phyloP scores from a whole-genome alignment of 2,888 invertebrate species.

The Metallyticus violacea region DNA sequence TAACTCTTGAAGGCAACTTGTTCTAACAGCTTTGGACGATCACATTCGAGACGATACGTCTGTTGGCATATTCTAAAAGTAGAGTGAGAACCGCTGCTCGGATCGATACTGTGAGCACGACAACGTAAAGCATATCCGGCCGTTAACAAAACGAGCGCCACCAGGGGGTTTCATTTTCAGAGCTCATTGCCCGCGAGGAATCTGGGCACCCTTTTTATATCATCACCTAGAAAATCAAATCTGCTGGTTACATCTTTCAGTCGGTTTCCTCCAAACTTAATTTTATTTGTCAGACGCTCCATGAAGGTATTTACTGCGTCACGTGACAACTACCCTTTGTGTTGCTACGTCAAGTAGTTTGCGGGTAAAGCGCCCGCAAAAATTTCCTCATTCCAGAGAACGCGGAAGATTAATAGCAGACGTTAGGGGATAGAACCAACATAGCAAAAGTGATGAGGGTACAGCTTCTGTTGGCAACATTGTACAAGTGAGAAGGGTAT shows the following conservation, averaged over 20 bases:
- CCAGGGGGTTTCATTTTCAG: neutral
- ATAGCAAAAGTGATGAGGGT: slow-evolving; percentile 18
- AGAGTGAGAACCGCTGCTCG: too few species aligned
- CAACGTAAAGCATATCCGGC: neutral
- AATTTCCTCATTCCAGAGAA: slow-evolving; percentile 21
- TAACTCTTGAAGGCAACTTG: too few species aligned
- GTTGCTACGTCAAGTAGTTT: slow-evolving; percentile 7
- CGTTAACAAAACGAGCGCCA: neutral
- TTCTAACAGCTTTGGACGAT: too few species aligned
- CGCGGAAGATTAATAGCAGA: slow-evolving; percentile 19
- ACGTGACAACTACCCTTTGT: slow-evolving; percentile 9
- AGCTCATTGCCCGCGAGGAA: slow-evolving; percentile 13
- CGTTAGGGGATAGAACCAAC: slow-evolving; percentile 1
- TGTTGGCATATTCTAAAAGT: too few species aligned
- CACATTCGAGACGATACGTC: too few species aligned
- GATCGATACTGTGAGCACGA: neutral
- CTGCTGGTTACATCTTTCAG: slow-evolving; percentile 11
- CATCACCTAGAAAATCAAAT: slow-evolving; percentile 16
- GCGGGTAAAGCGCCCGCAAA: slow-evolving; percentile 21
- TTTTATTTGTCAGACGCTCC: slow-evolving; percentile 22
- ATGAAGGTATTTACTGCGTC: slow-evolving; percentile 9
- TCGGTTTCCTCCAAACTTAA: slow-evolving; percentile 25
- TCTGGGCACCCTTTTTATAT: slow-evolving; percentile 11
- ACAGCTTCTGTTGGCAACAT: neutral
- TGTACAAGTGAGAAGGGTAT: too few species aligned